phyloP scores from a whole-genome alignment of 2,888 invertebrate genomes.

The Cryptocheilus praepositus region DNA sequence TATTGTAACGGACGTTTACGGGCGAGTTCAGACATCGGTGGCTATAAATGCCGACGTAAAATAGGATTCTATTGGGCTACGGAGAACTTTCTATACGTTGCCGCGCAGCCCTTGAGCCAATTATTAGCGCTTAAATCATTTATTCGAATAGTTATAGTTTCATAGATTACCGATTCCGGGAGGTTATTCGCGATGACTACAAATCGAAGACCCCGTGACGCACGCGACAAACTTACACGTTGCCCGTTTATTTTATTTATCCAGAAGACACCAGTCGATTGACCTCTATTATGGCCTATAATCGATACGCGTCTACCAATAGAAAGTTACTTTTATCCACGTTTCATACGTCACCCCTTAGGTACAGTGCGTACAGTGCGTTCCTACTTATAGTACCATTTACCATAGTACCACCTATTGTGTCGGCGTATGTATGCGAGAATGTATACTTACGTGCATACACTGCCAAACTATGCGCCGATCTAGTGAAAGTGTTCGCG shows the following conservation, averaged over 20 bases:
- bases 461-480: constrained; percentile 30
- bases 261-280: constrained; percentile 64
- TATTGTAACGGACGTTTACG: too few species aligned
- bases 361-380: constrained; percentile 23
- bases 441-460: constrained; percentile 8
- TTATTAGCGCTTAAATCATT: too few species aligned
- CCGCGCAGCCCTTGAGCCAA: too few species aligned
- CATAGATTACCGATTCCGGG: constrained; percentile 18
- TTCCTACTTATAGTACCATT: constrained; percentile 8
- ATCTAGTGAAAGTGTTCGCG: constrained; percentile 19
- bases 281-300: constrained; percentile 57
- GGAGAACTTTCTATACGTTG: too few species aligned
- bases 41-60: too few species aligned
- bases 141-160: not conserved
- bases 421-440: constrained; percentile 18
- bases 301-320: constrained; percentile 57
- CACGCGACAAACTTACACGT: constrained; percentile 51
- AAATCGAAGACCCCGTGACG: constrained; percentile 66
- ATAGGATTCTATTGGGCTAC: too few species aligned
- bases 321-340: constrained; percentile 29
- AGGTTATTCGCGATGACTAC: constrained; percentile 19
- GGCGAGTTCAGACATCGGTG: too few species aligned
- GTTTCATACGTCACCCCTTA: constrained; percentile 12
- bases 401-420: too few species aligned
- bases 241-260: constrained; percentile 66